Conservation (phyloP, 2,113 vertebrate genomes). For the Morone saxatilis region DNA sequence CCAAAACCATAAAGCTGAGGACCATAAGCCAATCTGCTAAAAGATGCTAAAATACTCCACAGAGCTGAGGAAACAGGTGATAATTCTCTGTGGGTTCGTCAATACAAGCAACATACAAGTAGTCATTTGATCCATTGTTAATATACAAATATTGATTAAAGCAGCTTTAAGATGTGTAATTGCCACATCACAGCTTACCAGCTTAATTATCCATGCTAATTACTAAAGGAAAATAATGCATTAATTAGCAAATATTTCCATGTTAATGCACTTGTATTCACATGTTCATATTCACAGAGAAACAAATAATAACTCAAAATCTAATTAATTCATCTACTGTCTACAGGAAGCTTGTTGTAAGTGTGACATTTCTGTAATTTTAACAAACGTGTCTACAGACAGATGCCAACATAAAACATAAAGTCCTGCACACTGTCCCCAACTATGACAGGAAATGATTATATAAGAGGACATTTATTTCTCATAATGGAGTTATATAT, state of each 20-base stretch:
- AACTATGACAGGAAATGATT: background rate
- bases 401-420: background rate
- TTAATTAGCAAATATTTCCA: conserved; percentile 27
- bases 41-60: background rate
- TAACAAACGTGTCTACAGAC: background rate
- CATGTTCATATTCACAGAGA: conserved; percentile 1
- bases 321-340: background rate
- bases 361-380: background rate
- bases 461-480: background rate
- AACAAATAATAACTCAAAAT: background rate
- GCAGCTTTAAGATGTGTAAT: background rate
- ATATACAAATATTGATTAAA: conserved; percentile 2
- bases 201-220: conserved; percentile 2
- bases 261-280: background rate
- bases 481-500: background rate
- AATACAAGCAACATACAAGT: background rate
- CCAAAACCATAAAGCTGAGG: background rate
- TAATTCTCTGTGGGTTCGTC: background rate
- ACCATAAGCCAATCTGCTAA: background rate
- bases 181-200: background rate
- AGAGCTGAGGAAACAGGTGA: background rate
- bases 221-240: background rate
- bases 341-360: background rate
- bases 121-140: conserved; percentile 10
- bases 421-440: background rate